Base-by-base conservation (phyloP, 2,888 invertebrate genomes). In the Drosophila infuscata region DNA sequence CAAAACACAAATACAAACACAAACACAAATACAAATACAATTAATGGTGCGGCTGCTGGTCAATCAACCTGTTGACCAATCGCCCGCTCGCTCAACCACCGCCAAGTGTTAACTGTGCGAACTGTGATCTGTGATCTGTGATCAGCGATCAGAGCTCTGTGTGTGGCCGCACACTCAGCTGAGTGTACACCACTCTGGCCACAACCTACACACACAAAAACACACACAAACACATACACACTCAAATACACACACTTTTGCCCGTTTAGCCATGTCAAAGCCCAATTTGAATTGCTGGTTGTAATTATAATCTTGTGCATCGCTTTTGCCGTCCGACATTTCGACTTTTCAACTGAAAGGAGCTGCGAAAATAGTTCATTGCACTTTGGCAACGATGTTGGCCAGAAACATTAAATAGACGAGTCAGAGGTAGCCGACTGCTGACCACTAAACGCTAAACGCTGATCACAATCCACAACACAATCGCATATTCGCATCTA, bases 61-160 rank as follows among this genome's bases (percentile, higher is more conserved):
- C 76, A 76, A 49, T 76, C 76, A 75, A 70, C 76, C 76, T 76
- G 75, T 66, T 75, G 74, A 68, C 62, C 69, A 52, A 17, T 67
- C 35, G 35, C 35, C 29, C 30, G 32, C 53, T 36, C 17, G 49
- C 25, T 49, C 38, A 38, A 49, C n/a, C 53, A 48, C 32, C 52
- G 43, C 35, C 36, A 71, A 64, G 73, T 73, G 58, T 60, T 60
- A 60, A 70, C 69, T 69, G 56, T 57, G 56, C 57, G 29, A 32
- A 32, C 57, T 67, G 36, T 48, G 56, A 49, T 68, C 38, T 53
- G 43, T 63, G 35, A 60, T 64, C 63, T 12, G 0, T 12, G 43
- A 57, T 43, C 25, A 7, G 17, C 29, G 38, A 36, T 35, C 46
- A 29, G 12, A 48, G n/a, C 41, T 29, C 11, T 67, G 38, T 67